Evolutionary conservation across 1,140 invertebrate species (phyloP), one percentile per base, ranked within the genome.

Genomic region (Halesus radiatus): DNA sequence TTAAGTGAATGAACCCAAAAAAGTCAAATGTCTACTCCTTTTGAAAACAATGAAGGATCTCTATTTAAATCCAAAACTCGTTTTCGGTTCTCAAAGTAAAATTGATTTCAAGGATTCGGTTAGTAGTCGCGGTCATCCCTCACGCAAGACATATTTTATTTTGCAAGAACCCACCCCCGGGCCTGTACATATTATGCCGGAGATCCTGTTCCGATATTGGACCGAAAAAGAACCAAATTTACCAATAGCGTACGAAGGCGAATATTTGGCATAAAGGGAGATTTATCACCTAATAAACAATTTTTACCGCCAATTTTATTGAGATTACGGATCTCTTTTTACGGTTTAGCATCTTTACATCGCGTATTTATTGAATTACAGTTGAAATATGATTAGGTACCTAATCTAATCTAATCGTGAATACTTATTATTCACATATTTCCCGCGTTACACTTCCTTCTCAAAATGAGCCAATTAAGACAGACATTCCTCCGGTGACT

Each of bases 261-360:
- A 74, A 74, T 56, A 56, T 74, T 74, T 37, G 72, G 72, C 53
- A 58, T 58, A 74, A 74, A 74, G 50, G 52, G 26, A 74, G 53
- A 74, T 74, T 74, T 74, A 74, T 74, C 50, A 74, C 22, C 53
- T 74, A 74, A 74, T 74, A 74, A 74, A 74, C 72, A 74, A 72
- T 74, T 74, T 74, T 74, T 74, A 74, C 72, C 72, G 72, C 72
- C 72, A 54, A 74, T 74, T 74, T 58, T 74, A 74, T 74, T 56
- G 72, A 74, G 72, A 74, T 74, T 74, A 74, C 53, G 8, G 26
- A 56, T 58, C 50, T 58, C 53, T 56, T 74, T 74, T 58, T 29
- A n/a, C 18, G 72, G 68, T 50, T 18, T 72, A 10, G 62, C 62
- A 29, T 66, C 62, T 66, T 66, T 37, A 66, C 62, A 26, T 29